phyloP scores from a whole-genome alignment of 2,888 invertebrate species.

The Acronicta leporina region DNA sequence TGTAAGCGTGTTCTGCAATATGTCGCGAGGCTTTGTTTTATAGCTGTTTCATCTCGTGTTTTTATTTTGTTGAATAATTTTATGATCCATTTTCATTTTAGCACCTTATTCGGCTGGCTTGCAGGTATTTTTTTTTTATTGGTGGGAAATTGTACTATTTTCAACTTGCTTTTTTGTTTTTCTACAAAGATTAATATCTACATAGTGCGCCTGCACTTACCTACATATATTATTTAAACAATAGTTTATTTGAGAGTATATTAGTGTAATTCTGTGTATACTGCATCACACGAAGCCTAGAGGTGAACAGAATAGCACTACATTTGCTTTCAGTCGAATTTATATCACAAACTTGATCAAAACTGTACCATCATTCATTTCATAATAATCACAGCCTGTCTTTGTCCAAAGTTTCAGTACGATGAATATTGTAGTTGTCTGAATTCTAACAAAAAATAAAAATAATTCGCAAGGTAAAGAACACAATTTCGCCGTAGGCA shows the following conservation, averaged over 20 bases:
- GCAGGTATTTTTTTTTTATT: conserved; percentile 13
- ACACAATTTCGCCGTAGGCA: conserved; percentile 18
- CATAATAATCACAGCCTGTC: not conserved
- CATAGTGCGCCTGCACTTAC: conserved; percentile 10
- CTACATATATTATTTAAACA: not conserved
- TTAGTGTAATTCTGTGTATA: conserved; percentile 29
- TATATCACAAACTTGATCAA: conserved; percentile 7
- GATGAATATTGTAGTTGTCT: conserved; percentile 10
- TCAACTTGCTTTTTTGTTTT: conserved; percentile 3
- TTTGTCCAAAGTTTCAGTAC: conserved; percentile 1
- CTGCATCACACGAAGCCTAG: conserved; percentile 15
- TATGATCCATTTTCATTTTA: conserved; percentile 57
- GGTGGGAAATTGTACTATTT: conserved; percentile 5
- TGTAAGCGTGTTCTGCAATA: conserved; percentile 63
- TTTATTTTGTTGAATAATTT: conserved; percentile 66
- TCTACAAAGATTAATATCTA: not conserved
- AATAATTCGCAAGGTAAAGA: conserved; percentile 26
- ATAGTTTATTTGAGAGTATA: not conserved
- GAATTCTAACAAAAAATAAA: conserved; percentile 4
- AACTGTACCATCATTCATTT: not conserved
- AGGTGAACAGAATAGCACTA: conserved; percentile 39
- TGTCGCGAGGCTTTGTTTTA: conserved; percentile 66
- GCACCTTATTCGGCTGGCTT: conserved; percentile 35
- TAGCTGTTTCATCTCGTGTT: conserved; percentile 58
- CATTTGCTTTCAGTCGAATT: conserved; percentile 7